phyloP scores from a whole-genome alignment of 1,140 invertebrate species.

The Medauroidea extradentata region DNA sequence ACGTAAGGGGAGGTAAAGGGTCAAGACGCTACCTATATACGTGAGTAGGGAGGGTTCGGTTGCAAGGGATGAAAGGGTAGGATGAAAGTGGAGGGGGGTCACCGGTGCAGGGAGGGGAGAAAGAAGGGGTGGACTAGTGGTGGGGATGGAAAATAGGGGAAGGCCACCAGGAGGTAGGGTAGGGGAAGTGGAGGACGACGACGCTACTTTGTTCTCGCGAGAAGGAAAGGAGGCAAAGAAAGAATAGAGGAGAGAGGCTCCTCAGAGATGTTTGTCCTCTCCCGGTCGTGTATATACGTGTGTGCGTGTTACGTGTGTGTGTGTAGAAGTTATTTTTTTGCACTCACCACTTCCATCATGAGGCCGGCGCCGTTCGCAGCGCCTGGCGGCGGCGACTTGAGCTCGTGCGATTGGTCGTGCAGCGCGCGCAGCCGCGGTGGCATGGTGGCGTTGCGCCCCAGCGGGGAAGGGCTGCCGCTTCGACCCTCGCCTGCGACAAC shows the following conservation, averaged over 20 bases:
- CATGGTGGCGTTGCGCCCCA: not conserved
- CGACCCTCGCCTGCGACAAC: conserved; percentile 8
- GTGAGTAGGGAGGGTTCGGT: conserved; percentile 1
- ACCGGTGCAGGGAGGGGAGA: not conserved
- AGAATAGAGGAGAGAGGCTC: too few relatives aligned
- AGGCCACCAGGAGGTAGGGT: not conserved
- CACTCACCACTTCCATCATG: conserved; percentile 15
- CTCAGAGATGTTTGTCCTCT: too few relatives aligned
- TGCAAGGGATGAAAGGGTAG: not conserved
- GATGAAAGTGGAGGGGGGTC: not conserved
- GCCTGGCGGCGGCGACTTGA: conserved; percentile 10
- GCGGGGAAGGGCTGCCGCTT: not conserved
- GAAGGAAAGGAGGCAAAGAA: too few relatives aligned
- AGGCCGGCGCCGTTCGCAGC: conserved; percentile 1
- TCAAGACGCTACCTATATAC: not conserved
- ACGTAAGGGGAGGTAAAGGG: not conserved
- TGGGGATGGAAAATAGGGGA: not conserved
- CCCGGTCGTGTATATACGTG: too few relatives aligned
- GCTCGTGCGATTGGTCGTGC: conserved; percentile 1
- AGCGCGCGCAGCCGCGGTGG: conserved; percentile 9
- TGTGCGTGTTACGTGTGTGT: not conserved
- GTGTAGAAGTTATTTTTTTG: conserved; percentile 4
- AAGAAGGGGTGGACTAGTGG: not conserved
- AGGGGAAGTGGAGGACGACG: not conserved
- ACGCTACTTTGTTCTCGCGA: too few relatives aligned